Evolutionary conservation across 2,888 invertebrate genomes (phyloP), one percentile per base, ranked within the genome.

Genomic region (Ophion slaviceki): DNA sequence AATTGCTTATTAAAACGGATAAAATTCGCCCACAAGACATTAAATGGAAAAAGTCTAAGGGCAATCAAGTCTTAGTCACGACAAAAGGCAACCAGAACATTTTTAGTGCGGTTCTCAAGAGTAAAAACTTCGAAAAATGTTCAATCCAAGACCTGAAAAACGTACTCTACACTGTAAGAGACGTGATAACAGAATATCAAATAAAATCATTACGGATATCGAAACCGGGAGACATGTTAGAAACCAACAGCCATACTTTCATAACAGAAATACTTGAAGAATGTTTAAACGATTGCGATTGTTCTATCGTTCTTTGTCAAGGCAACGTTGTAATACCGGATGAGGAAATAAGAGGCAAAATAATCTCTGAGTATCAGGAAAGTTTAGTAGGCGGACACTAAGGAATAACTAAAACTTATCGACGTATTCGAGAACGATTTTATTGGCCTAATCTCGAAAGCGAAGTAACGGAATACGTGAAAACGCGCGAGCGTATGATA

Each of bases 1-100:
- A 66, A 66, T 24, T 82, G 53, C 47, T 72, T 1, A 72, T 82
- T 0, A 72, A 82, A 57, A 78, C 71, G 1, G 66, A 82, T 45
- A 36, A 36, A 28, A 78, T 78, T 10, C 59, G 67, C 11, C 32
- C 71, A 3, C 28, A 47, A 61, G 70, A 82, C 0, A 32, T 80
- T 24, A 85, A 82, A 70, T 24, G 32, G 11, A 66, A 78, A 28
- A 78, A 82, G 3, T 64, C 78, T 1, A 78, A 45, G 45, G n/a
- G 32, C 17, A 71, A 74, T 4, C 82, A 85, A 81, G 71, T 80
- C 8, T 53, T 81, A 6, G 53, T 71, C 0, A 66, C 66, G 0
- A 57, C 47, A 5, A 17, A 36, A 2, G 80, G 78, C 1, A 68
- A 62, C 40, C 17, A 71, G 20, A 76, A 76, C 32, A 64, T 75